Evolutionary conservation across 2,888 invertebrate genomes (phyloP).

Genomic region (Eristalis tenax): DNA sequence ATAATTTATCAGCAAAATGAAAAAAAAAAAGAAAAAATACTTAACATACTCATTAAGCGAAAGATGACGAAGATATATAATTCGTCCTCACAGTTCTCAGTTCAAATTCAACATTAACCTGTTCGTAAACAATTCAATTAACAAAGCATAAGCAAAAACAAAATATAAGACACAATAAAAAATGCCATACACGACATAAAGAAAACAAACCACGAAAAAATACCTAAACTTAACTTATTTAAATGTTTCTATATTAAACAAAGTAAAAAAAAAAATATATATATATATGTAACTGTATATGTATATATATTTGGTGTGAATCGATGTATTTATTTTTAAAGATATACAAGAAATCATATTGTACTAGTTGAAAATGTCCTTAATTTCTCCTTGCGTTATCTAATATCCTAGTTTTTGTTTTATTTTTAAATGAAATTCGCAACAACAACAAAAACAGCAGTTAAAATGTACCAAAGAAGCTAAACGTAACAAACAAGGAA

Average conservation of each 20-base stretch:
- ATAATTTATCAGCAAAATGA: conserved; percentile 28
- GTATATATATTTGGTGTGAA: conserved; percentile 55
- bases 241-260: conserved; percentile 43
- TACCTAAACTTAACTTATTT: conserved; percentile 47
- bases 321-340: conserved; percentile 59
- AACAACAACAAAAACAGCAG: not conserved
- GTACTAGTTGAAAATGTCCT: conserved; percentile 57
- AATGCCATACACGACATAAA: conserved; percentile 41
- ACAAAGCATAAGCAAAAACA: conserved; percentile 23
- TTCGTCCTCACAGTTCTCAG: conserved; percentile 12
- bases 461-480: not conserved
- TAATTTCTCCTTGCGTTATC: conserved; percentile 26
- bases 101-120: conserved; percentile 55
- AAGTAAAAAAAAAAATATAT: not conserved
- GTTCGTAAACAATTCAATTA: conserved; percentile 61
- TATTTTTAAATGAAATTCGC: not conserved
- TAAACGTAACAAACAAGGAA: not conserved
- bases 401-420: conserved; percentile 28
- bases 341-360: conserved; percentile 23
- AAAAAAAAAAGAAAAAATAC: not conserved
- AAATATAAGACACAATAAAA: conserved; percentile 8
- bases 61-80: not conserved
- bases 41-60: not conserved
- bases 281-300: conserved; percentile 31
- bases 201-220: conserved; percentile 12